phyloP scores from a whole-genome alignment of 2,113 vertebrate genomes.

The Chlamydotis undulata region DNA sequence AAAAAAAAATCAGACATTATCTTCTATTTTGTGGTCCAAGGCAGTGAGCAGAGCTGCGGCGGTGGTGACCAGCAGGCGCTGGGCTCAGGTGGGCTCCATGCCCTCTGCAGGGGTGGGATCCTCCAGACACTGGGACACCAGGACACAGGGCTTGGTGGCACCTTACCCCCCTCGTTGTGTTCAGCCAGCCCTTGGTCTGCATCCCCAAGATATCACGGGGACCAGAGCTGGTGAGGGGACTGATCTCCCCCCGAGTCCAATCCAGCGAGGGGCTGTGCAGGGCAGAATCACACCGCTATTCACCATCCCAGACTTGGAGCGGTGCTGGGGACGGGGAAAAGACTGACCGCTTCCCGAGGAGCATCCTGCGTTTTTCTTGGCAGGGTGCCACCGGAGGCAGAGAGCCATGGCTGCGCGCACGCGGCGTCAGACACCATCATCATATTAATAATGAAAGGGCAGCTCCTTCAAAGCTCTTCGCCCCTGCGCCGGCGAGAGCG shows the following conservation, averaged over 20 bases:
- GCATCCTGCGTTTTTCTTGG: not conserved
- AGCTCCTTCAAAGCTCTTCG: constrained; percentile 58
- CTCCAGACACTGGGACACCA: not conserved
- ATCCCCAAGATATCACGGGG: not conserved
- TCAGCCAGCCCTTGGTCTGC: not conserved
- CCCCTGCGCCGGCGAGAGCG: constrained; percentile 37
- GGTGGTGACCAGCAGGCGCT: accelerated
- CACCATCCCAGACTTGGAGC: accelerated
- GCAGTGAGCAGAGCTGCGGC: accelerated
- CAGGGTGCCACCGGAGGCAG: not conserved
- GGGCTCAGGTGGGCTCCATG: not conserved
- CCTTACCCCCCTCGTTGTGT: accelerated
- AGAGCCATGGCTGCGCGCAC: not conserved
- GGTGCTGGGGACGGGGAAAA: not conserved
- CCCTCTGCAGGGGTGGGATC: not conserved
- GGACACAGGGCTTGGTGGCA: not conserved
- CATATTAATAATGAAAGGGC: constrained; percentile 73
- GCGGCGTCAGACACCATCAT: constrained; percentile 52
- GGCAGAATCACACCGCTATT: not conserved
- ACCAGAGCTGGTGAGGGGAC: not conserved
- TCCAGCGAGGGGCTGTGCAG: not conserved
- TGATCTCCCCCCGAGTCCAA: accelerated
- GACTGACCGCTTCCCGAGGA: not conserved
- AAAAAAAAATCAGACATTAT: accelerated
- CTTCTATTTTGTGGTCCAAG: not conserved